Evolutionary conservation across 2,113 vertebrate genomes (phyloP).

Genomic region (Steatornis caripensis): DNA sequence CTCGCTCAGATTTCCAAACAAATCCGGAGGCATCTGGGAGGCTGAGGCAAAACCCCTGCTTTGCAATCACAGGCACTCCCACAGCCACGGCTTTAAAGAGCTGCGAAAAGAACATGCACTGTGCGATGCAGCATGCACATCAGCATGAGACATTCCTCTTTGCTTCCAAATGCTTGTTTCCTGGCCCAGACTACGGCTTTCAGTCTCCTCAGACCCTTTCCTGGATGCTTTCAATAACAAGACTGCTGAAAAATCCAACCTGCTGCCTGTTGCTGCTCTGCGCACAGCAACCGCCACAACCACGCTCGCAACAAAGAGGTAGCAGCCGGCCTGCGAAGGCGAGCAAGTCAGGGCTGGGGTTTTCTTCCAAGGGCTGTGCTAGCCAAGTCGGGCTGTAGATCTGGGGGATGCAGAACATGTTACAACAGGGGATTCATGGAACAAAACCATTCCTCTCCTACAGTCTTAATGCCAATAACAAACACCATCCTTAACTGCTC

Average conservation of each 20-base stretch:
- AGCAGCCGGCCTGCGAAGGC: neutral
- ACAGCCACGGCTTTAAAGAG: neutral
- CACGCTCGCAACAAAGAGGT: accelerated
- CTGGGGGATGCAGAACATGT: neutral
- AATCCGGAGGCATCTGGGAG: neutral
- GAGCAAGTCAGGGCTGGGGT: neutral
- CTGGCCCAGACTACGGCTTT: neutral
- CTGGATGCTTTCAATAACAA: neutral
- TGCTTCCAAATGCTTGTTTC: neutral
- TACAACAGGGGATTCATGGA: neutral
- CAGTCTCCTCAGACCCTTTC: neutral
- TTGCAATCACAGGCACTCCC: neutral
- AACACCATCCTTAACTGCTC: neutral
- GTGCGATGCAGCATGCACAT: neutral
- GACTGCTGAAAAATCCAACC: neutral
- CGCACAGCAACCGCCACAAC: neutral
- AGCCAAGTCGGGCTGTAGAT: neutral
- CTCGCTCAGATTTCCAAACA: neutral
- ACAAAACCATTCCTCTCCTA: neutral
- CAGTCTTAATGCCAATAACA: neutral
- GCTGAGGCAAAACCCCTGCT: neutral
- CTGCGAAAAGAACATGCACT: neutral
- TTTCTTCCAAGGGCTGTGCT: neutral
- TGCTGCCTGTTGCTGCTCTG: neutral
- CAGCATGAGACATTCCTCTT: neutral